Percentiles rank a stretch among this genome's conserved stretches.
Evolutionary conservation across 2,888 invertebrate genomes (phyloP).

Genomic region (Archaeoteleia sp.): DNA sequence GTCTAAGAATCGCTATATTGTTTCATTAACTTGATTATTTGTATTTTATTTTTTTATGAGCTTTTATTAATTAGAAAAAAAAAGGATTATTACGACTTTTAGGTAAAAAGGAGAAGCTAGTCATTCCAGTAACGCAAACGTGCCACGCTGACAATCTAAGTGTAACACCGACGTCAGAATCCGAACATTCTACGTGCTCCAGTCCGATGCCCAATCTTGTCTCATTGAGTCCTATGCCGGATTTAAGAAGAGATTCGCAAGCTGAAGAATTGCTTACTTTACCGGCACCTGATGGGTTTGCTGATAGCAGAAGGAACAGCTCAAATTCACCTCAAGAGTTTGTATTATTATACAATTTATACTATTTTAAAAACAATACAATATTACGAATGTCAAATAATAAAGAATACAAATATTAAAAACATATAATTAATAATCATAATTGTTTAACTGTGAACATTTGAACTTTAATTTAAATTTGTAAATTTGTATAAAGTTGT

Average conservation of each 20-base stretch:
- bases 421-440: no score
- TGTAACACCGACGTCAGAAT: conserved; percentile 73
- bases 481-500: no score
- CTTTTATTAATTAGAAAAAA: no score
- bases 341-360: conserved; percentile 4
- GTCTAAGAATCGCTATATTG: no score
- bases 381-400: no score
- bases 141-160: conserved; percentile 58
- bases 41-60: no score
- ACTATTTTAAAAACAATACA: neutral
- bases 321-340: conserved; percentile 66
- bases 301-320: conserved; percentile 82
- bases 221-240: conserved; percentile 82
- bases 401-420: no score
- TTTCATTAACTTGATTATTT: no score
- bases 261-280: conserved; percentile 79
- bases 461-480: neutral
- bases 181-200: conserved; percentile 76
- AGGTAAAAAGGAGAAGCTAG: conserved; percentile 59
- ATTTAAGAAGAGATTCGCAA: conserved; percentile 79
- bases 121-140: conserved; percentile 58
- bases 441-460: no score
- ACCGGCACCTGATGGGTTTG: conserved; percentile 88
- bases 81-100: no score
- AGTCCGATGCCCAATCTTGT: conserved; percentile 78